Evolutionary conservation across 2,113 vertebrate genomes (phyloP).

Genomic region (Gracilinanus agilis): DNA sequence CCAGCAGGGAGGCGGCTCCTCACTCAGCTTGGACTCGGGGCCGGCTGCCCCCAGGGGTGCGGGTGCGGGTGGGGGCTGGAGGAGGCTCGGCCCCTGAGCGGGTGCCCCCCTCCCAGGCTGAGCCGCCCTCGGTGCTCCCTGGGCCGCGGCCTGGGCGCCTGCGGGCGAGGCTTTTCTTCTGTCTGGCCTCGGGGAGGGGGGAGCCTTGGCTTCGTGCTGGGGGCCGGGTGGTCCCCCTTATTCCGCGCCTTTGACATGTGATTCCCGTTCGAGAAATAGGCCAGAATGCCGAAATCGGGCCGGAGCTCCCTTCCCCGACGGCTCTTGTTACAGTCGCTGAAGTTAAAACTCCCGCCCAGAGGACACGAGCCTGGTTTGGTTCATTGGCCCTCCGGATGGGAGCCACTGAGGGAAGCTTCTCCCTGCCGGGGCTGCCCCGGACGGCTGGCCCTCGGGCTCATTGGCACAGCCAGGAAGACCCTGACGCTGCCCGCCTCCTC

Average conservation of each 20-base stretch:
- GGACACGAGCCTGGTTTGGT: neutral
- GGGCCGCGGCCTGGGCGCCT: neutral
- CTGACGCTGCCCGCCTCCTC: accelerated
- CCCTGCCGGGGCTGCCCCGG: neutral
- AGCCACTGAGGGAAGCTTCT: no score
- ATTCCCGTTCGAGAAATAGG: slow-evolving; percentile 72
- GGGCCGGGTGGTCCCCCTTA: slow-evolving; percentile 65
- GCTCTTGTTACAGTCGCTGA: slow-evolving; percentile 68
- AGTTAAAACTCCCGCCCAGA: slow-evolving; percentile 59
- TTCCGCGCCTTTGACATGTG: slow-evolving; percentile 74
- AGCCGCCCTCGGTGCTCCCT: neutral
- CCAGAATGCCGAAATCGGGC: slow-evolving; percentile 73
- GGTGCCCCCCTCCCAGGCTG: neutral
- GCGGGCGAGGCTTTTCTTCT: neutral
- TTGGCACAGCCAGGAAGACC: no score
- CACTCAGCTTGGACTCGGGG: no score
- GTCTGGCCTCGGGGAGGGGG: slow-evolving; percentile 31
- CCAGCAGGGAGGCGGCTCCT: no score
- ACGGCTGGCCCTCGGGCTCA: no score
- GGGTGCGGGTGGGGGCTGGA: neutral
- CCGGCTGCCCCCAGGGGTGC: no score
- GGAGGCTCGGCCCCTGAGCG: neutral
- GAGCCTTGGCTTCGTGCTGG: slow-evolving; percentile 62
- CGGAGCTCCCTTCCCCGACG: slow-evolving; percentile 60
- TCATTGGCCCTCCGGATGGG: neutral